These are phyloP conservation scores for Cyphomyrmex costatus DNA, from an alignment of 1,140 invertebrate genomes.

Conservation along the genomic window DNA sequence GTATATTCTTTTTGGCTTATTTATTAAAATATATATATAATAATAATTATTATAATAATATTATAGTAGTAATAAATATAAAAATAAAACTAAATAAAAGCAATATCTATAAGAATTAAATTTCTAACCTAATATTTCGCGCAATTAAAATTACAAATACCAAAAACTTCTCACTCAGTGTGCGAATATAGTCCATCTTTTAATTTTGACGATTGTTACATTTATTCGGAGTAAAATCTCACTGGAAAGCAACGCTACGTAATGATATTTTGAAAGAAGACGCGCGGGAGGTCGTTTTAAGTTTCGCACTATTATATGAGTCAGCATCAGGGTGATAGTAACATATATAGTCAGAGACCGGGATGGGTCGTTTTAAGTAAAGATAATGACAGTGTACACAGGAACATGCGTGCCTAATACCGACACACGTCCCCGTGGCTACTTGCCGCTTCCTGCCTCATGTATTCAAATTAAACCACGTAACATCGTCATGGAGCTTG, in stretches of 20 bases:
- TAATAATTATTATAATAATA: too few relatives aligned
- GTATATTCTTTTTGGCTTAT: too few relatives aligned
- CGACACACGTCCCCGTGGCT: conserved; percentile 52
- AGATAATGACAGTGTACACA: conserved; percentile 75
- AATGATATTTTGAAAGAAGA: conserved; percentile 25
- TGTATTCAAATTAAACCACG: conserved; percentile 80
- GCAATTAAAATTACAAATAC: too few relatives aligned
- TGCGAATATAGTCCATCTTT: too few relatives aligned
- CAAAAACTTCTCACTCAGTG: too few relatives aligned
- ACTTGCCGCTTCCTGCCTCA: conserved; percentile 71
- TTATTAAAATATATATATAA: too few relatives aligned
- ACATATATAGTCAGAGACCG: conserved; percentile 30
- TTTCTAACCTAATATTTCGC: too few relatives aligned
- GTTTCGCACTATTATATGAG: conserved; percentile 70
- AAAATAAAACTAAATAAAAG: too few relatives aligned
- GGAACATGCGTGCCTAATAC: conserved; percentile 76
- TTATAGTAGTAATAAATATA: too few relatives aligned
- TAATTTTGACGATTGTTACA: background rate
- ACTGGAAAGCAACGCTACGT: background rate
- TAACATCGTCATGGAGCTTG: conserved; percentile 69
- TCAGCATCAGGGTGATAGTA: conserved; percentile 55
- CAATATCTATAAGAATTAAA: too few relatives aligned
- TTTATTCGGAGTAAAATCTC: background rate
- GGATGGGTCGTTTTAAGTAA: conserved; percentile 68
- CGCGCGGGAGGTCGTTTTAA: conserved; percentile 63